A percentile compares a stretch with the other conserved stretches of the same genome.
Evolutionary conservation across 2,888 invertebrate genomes (phyloP).

Genomic region (Athalia cordata): DNA sequence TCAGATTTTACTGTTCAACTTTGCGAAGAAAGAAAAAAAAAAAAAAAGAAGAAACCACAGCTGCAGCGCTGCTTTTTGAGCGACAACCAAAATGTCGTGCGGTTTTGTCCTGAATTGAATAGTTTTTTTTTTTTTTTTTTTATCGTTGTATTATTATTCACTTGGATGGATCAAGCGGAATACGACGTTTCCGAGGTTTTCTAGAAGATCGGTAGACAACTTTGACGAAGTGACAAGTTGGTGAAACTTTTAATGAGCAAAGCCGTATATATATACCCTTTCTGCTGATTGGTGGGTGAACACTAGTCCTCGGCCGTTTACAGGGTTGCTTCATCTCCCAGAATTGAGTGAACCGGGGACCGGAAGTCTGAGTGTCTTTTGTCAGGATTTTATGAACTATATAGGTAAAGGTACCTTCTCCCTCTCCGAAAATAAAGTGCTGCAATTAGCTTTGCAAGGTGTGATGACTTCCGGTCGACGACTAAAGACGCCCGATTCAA

Average conservation of each 20-base stretch:
- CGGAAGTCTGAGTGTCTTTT: conserved; percentile 39
- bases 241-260: conserved; percentile 42
- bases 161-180: neutral
- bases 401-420: neutral
- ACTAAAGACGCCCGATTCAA: conserved; percentile 7
- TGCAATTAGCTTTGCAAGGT: conserved; percentile 38
- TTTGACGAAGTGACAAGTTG: conserved; percentile 17
- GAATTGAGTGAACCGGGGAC: neutral
- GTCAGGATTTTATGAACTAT: conserved; percentile 16
- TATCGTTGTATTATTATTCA: neutral
- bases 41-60: neutral
- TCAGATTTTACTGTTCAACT: conserved; percentile 19
- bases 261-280: neutral
- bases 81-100: neutral
- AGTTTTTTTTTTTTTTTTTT: neutral
- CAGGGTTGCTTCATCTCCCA: conserved; percentile 7
- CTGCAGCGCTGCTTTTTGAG: neutral
- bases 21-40: neutral
- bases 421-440: conserved; percentile 29
- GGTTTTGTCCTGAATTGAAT: neutral
- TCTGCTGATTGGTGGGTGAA: neutral
- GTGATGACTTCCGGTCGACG: conserved; percentile 26
- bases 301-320: neutral
- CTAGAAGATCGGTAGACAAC: conserved; percentile 1
- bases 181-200: conserved; percentile 13